phyloP scores from a whole-genome alignment of 2,888 invertebrate species.

The Callyntrura sp. region DNA sequence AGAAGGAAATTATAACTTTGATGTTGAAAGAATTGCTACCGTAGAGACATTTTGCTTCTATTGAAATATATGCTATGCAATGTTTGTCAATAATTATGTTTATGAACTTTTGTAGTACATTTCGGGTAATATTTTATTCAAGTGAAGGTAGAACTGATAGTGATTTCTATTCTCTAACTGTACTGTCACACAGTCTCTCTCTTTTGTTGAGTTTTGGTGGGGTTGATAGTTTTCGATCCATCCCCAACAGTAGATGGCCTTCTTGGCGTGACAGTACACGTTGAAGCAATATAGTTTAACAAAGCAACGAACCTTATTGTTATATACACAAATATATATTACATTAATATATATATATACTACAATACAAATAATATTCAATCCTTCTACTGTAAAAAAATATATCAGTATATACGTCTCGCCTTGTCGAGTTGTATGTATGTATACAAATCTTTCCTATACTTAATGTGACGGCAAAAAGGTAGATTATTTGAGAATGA shows the following conservation, averaged over 20 bases:
- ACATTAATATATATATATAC: slow-evolving; percentile 9
- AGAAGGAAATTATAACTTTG: slow-evolving; percentile 22
- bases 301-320: neutral
- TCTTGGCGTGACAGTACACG: no score
- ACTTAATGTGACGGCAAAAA: slow-evolving; percentile 42
- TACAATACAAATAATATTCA: neutral
- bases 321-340: neutral
- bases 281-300: slow-evolving; percentile 5
- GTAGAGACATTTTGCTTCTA: neutral
- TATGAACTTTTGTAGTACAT: slow-evolving; percentile 14
- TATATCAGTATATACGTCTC: slow-evolving; percentile 25
- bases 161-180: slow-evolving; percentile 27
- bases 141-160: slow-evolving; percentile 30
- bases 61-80: slow-evolving; percentile 48
- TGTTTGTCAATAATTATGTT: slow-evolving; percentile 22
- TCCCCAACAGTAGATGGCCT: no score
- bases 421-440: slow-evolving; percentile 34
- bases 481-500: slow-evolving; percentile 19
- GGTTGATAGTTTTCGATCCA: no score
- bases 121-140: slow-evolving; percentile 16
- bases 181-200: no score
- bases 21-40: slow-evolving; percentile 37
- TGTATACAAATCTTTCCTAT: slow-evolving; percentile 45
- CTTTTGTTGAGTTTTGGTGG: no score
- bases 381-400: neutral